Evolutionary conservation across 64 coral and sea anemone genomes (phyloP).

Genomic region (Exaiptasia diaphana): DNA sequence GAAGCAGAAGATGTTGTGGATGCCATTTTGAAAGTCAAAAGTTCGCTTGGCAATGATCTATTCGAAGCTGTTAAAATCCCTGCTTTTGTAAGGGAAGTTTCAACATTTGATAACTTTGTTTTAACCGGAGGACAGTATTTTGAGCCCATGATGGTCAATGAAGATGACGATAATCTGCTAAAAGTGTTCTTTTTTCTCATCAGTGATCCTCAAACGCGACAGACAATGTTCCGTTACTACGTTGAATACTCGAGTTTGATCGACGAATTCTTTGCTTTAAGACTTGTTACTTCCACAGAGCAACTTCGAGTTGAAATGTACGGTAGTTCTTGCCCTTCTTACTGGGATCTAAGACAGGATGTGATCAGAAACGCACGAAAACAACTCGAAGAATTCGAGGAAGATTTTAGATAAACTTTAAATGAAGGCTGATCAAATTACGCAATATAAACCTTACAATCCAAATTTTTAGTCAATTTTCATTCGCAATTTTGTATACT

Average conservation of each 20-base stretch:
- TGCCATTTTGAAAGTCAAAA: conserved; percentile 35
- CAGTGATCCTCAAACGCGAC: conserved; percentile 49
- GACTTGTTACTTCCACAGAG: conserved; percentile 41
- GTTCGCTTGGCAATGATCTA: conserved; percentile 36
- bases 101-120: conserved; percentile 43
- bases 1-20: conserved; percentile 74
- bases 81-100: conserved; percentile 70
- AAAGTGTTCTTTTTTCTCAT: conserved; percentile 76
- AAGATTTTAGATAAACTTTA: too few relatives aligned
- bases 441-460: too few relatives aligned
- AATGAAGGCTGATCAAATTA: too few relatives aligned
- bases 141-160: conserved; percentile 65
- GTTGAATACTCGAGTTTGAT: conserved; percentile 75
- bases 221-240: conserved; percentile 64
- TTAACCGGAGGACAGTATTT: conserved; percentile 73
- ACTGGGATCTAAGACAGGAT: conserved; percentile 60
- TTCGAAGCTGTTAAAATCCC: conserved; percentile 53
- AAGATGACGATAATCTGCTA: conserved; percentile 76
- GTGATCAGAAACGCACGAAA: conserved; percentile 27
- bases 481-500: too few relatives aligned
- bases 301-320: conserved; percentile 73
- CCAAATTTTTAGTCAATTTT: too few relatives aligned
- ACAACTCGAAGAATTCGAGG: neutral
- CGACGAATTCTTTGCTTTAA: conserved; percentile 78
- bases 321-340: conserved; percentile 63